These are phyloP conservation scores for Cinara cedri DNA, from an alignment of 2,888 invertebrate species.

Conservation along the genomic window DNA sequence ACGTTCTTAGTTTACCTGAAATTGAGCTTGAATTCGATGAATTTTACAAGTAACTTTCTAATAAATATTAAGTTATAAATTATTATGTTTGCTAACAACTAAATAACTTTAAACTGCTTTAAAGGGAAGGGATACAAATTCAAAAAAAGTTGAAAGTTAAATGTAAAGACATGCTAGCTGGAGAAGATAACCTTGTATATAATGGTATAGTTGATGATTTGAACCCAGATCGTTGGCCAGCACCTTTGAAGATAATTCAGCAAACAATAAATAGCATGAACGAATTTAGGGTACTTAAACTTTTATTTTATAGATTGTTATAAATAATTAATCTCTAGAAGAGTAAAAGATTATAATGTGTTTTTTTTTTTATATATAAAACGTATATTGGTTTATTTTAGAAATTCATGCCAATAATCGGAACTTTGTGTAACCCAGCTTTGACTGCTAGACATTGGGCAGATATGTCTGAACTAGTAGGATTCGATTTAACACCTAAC, in stretches of 20 bases:
- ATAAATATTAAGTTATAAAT: background rate
- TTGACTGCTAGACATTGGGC: conserved; percentile 84
- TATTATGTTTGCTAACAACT: background rate
- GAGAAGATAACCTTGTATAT: conserved; percentile 65
- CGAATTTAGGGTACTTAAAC: conserved; percentile 66
- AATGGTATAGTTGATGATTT: conserved; percentile 74
- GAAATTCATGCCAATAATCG: conserved; percentile 73
- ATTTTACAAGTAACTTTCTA: conserved; percentile 65
- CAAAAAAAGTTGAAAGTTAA: conserved; percentile 79
- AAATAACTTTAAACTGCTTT: conserved; percentile 19
- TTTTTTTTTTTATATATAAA: conserved; percentile 61
- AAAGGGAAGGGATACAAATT: conserved; percentile 78
- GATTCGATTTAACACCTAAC: conserved; percentile 66
- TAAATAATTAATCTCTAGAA: too few species aligned
- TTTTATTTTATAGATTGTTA: too few species aligned
- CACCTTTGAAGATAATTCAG: conserved; percentile 77
- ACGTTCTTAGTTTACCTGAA: conserved; percentile 77
- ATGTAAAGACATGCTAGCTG: conserved; percentile 78
- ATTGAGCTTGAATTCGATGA: conserved; percentile 83
- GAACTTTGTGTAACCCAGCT: conserved; percentile 87
- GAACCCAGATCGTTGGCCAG: conserved; percentile 77
- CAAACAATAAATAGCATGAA: conserved; percentile 66
- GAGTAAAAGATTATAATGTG: background rate
- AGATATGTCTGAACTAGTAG: conserved; percentile 75
- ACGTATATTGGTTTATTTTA: background rate